These are phyloP conservation scores for Crotophaga sulcirostris DNA, from an alignment of 2,113 vertebrate species.

Conservation along the genomic window DNA sequence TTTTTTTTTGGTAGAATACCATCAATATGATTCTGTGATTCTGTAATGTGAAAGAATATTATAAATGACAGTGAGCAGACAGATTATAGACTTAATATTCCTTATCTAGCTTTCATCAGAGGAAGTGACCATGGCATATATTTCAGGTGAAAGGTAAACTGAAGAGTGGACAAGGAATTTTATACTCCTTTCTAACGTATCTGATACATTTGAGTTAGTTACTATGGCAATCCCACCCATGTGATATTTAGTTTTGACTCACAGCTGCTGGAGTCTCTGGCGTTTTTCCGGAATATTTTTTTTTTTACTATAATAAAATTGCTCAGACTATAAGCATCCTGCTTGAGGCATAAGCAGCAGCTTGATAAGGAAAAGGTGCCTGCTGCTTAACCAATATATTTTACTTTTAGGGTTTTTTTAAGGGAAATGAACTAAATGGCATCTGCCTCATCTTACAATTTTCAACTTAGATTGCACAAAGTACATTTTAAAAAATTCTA, in stretches of 20 bases:
- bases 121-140: background rate
- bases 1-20: background rate
- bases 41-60: background rate
- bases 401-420: constrained; percentile 55
- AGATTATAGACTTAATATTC: background rate
- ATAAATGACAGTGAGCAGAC: background rate
- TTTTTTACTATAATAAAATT: constrained; percentile 58
- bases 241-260: constrained; percentile 62
- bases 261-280: constrained; percentile 61
- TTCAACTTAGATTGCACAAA: constrained; percentile 52
- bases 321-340: constrained; percentile 36
- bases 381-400: constrained; percentile 54
- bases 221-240: constrained; percentile 45
- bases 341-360: constrained; percentile 57
- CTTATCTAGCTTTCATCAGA: background rate
- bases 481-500: constrained; percentile 13
- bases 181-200: background rate
- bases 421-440: constrained; percentile 49
- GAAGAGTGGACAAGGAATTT: background rate
- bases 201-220: constrained; percentile 8
- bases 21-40: background rate
- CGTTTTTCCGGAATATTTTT: constrained; percentile 15
- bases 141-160: background rate
- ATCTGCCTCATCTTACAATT: constrained; percentile 55
- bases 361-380: constrained; percentile 40